These are phyloP conservation scores for Pyrocoelia pectoralis DNA, from an alignment of 2,888 invertebrate species.

Conservation along the genomic window DNA sequence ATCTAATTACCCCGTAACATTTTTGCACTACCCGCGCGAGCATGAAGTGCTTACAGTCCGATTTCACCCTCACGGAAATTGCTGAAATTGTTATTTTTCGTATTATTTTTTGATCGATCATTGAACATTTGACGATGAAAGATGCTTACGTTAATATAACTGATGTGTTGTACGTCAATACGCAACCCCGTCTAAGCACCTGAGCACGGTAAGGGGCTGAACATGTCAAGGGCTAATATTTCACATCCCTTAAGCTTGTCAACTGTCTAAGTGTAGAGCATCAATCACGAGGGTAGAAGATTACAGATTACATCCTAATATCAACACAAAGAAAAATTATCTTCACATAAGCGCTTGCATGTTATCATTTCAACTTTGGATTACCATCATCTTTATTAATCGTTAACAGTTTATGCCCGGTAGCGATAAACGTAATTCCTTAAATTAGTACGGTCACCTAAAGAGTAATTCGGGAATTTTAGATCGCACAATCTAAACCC, in stretches of 20 bases:
- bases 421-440: not conserved
- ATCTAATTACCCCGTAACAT: conserved; percentile 27
- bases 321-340: conserved; percentile 31
- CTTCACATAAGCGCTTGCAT: not conserved
- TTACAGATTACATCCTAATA: conserved; percentile 47
- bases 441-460: not conserved
- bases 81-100: conserved; percentile 18
- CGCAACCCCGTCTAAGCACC: conserved; percentile 40
- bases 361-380: not conserved
- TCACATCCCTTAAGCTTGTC: conserved; percentile 5
- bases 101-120: conserved; percentile 25
- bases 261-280: conserved; percentile 46
- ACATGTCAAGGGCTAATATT: conserved; percentile 34
- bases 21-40: not conserved
- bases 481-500: not conserved
- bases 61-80: not conserved
- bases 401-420: not conserved
- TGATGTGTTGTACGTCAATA: conserved; percentile 36
- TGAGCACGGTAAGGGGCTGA: conserved; percentile 43
- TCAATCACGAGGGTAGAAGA: conserved; percentile 48
- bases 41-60: conserved; percentile 26
- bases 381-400: not conserved
- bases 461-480: not conserved
- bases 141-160: conserved; percentile 30
- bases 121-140: conserved; percentile 24